Evolutionary conservation across 2,113 vertebrate genomes (phyloP).

Genomic region (Protobothrops mucrosquamatus): DNA sequence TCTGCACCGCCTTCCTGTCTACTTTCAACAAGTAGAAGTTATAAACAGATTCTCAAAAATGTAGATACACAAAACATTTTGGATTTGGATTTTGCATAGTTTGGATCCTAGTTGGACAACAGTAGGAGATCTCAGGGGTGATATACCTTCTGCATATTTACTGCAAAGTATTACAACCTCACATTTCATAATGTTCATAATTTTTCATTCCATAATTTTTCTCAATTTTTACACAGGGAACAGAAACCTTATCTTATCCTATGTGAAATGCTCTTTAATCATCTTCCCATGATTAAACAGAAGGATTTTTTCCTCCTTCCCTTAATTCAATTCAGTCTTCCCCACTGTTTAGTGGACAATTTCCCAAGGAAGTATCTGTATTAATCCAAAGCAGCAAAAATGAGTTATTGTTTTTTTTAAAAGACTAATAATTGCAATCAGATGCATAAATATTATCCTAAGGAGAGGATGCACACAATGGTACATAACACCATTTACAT

Average conservation of each 20-base stretch:
- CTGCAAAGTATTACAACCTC: not conserved
- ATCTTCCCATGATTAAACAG: not conserved
- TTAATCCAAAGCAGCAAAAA: not conserved
- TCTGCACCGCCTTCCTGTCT: not conserved
- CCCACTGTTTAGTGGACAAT: not conserved
- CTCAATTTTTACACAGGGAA: not conserved
- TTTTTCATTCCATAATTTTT: not conserved
- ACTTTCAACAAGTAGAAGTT: not conserved
- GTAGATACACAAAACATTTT: not conserved
- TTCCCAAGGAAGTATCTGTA: not conserved
- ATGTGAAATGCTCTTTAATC: not conserved
- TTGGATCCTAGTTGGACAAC: not conserved
- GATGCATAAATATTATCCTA: not conserved
- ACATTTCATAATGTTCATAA: not conserved
- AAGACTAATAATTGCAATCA: not conserved
- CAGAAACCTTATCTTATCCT: not conserved
- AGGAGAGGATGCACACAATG: not conserved
- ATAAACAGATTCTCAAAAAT: not conserved
- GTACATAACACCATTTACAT: not conserved
- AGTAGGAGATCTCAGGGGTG: not conserved
- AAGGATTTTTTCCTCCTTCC: rapidly evolving
- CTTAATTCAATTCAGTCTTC: not conserved
- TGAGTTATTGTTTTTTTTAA: not conserved
- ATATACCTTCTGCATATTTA: not conserved
- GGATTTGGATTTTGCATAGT: not conserved